Evolutionary conservation across 1,140 invertebrate species (phyloP).

Genomic region (Dryas iulia): DNA sequence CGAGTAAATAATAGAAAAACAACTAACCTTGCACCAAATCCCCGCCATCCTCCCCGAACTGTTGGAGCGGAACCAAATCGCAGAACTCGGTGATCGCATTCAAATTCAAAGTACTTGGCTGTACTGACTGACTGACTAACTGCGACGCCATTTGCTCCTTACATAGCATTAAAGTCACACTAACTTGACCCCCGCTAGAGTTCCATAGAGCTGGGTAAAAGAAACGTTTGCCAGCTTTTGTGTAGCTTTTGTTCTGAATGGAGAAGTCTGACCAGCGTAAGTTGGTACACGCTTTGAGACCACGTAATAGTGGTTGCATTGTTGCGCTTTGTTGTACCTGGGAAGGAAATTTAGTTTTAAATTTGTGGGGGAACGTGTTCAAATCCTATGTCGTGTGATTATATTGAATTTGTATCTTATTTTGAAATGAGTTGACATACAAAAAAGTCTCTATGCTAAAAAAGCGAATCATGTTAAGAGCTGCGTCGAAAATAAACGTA

Average conservation of each 20-base stretch:
- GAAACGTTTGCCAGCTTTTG: conserved; percentile 83
- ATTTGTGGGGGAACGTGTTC: too few species aligned
- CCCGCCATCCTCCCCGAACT: conserved; percentile 79
- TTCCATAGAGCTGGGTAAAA: conserved; percentile 88
- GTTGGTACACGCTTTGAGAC: conserved; percentile 86
- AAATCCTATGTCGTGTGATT: too few species aligned
- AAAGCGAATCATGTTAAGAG: too few species aligned
- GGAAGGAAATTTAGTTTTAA: conserved; percentile 18
- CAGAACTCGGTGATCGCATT: conserved; percentile 89
- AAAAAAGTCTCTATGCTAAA: too few species aligned
- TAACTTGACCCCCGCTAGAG: conserved; percentile 79
- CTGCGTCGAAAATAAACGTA: too few species aligned
- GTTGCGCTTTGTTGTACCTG: conserved; percentile 86
- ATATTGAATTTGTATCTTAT: too few species aligned
- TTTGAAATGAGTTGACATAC: too few species aligned
- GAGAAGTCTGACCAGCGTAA: conserved; percentile 86
- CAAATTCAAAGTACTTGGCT: conserved; percentile 82
- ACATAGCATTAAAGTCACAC: conserved; percentile 86
- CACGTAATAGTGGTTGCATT: conserved; percentile 84
- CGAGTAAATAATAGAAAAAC: too few species aligned
- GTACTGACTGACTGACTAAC: conserved; percentile 76
- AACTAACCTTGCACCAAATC: conserved; percentile 85
- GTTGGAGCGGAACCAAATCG: conserved; percentile 85
- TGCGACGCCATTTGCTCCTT: conserved; percentile 83
- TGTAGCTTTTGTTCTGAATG: conserved; percentile 75